phyloP scores from a whole-genome alignment of 2,888 invertebrate genomes.

The Icerya purchasi region DNA sequence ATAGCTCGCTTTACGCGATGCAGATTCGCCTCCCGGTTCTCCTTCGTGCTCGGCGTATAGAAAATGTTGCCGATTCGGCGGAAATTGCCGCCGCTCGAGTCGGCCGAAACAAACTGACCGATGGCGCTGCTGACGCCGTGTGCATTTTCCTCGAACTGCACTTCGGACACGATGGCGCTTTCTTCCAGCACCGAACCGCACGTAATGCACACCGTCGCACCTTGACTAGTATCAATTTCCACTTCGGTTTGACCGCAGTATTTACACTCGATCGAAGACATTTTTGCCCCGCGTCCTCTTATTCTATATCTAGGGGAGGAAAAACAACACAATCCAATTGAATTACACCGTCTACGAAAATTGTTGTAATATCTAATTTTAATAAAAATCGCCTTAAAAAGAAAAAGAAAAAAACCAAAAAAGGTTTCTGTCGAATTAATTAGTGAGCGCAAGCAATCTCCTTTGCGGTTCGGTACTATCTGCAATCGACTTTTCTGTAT shows the following conservation, averaged over 20 bases:
- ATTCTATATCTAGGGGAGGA: no score
- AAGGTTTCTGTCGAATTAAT: no score
- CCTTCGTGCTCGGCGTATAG: conserved; percentile 44
- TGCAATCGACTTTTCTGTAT: no score
- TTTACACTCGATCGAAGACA: no score
- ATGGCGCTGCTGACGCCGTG: conserved; percentile 70
- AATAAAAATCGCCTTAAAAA: no score
- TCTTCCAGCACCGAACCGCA: conserved; percentile 94
- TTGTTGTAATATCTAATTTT: no score
- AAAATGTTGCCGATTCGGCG: conserved; percentile 61
- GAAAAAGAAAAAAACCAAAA: no score
- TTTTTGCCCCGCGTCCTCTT: no score
- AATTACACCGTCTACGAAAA: no score
- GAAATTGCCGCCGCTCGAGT: conserved; percentile 56
- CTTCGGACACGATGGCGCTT: conserved; percentile 86
- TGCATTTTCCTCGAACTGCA: conserved; percentile 84
- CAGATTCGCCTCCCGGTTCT: conserved; percentile 72
- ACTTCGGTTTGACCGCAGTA: conserved; percentile 77
- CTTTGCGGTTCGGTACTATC: no score
- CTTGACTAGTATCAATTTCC: conserved; percentile 81
- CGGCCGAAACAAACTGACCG: conserved; percentile 81
- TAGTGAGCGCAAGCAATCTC: no score
- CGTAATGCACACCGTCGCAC: conserved; percentile 85
- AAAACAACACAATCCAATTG: no score
- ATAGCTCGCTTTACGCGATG: conserved; percentile 72